These are phyloP conservation scores for Alouatta palliata DNA, from an alignment of 2,113 vertebrate genomes.

Conservation along the genomic window DNA sequence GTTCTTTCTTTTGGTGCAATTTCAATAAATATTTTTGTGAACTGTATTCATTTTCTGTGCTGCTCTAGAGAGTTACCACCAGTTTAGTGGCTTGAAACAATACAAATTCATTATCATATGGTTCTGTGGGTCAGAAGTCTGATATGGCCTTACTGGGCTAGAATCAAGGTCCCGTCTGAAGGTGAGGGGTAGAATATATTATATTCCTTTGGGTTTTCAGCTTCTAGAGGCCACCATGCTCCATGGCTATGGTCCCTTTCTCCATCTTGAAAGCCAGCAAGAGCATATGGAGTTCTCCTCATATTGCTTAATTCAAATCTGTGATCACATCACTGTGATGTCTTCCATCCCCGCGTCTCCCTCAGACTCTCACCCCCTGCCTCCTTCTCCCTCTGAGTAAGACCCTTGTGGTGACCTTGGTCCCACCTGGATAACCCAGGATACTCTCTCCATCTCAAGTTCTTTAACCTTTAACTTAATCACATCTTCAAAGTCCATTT, in stretches of 20 bases:
- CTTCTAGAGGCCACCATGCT: background rate
- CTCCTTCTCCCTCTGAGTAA: background rate
- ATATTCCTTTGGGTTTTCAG: background rate
- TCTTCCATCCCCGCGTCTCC: background rate
- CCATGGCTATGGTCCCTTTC: background rate
- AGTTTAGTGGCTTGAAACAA: background rate
- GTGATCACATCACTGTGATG: no score
- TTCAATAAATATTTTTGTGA: background rate
- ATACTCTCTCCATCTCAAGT: background rate
- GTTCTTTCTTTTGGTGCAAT: background rate
- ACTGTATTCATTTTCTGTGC: background rate
- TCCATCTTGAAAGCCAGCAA: background rate
- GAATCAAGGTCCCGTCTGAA: background rate
- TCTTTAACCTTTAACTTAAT: no score
- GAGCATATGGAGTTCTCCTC: background rate
- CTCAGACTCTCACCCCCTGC: no score
- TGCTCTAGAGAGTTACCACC: background rate
- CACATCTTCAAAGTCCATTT: background rate
- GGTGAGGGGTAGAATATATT: fast-evolving
- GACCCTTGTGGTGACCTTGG: background rate
- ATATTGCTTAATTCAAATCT: background rate
- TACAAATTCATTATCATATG: no score
- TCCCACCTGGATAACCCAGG: no score
- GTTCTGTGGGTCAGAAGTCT: background rate
- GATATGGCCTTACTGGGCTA: background rate